Conservation (phyloP, 2,797 vertebrate genomes). For the Columba guinea region DNA sequence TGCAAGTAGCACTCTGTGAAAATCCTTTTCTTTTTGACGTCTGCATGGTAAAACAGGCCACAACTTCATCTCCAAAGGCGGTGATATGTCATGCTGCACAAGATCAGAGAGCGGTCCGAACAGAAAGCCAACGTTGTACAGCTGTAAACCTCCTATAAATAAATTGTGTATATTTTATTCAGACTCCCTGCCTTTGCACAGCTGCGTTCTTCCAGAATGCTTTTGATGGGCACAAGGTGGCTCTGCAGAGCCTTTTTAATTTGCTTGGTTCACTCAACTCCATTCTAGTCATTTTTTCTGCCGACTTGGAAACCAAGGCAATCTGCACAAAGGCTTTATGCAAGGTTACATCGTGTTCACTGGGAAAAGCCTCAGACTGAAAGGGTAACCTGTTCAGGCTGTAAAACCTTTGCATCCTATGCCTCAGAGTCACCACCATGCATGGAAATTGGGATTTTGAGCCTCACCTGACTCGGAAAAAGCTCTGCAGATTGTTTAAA, state of each 20-base stretch:
- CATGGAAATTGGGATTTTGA: background rate
- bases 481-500: background rate
- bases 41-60: background rate
- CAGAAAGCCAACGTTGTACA: conserved; percentile 48
- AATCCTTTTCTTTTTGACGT: background rate
- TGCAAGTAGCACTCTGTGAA: background rate
- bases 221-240: conserved; percentile 10
- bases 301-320: background rate
- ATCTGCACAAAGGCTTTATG: background rate
- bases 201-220: background rate
- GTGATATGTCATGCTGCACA: background rate
- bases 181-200: background rate
- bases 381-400: background rate
- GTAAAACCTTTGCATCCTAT: background rate
- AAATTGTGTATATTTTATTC: conserved; percentile 63
- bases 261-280: background rate
- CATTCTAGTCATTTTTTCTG: background rate
- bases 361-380: accelerated
- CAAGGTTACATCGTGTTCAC: background rate
- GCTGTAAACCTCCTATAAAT: conserved; percentile 67
- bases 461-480: background rate
- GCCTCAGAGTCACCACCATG: background rate
- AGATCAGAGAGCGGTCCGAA: conserved; percentile 14
- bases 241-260: conserved; percentile 5
- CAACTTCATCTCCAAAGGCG: background rate